phyloP scores from a whole-genome alignment of 2,113 vertebrate genomes.

The Ptychochromis oligacanthus region DNA sequence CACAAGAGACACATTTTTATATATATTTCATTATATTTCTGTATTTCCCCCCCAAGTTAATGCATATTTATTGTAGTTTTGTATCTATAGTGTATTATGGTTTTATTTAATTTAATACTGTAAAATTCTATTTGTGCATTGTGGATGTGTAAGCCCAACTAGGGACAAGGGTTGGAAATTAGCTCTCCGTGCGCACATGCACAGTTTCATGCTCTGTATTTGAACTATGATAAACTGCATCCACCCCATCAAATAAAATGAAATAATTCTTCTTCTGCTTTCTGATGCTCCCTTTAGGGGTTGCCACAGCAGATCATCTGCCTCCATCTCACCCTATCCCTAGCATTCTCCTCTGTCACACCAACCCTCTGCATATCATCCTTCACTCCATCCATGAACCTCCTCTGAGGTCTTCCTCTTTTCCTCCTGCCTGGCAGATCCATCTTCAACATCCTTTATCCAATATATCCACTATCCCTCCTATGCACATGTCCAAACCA shows the following conservation, averaged over 20 bases:
- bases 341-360: too few relatives aligned
- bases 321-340: too few relatives aligned
- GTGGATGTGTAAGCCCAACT: neutral
- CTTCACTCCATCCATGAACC: too few relatives aligned
- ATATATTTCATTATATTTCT: neutral
- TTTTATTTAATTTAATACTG: neutral
- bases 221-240: neutral
- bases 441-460: too few relatives aligned
- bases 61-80: neutral
- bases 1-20: neutral
- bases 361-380: too few relatives aligned
- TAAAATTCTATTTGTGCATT: neutral
- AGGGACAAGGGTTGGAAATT: neutral
- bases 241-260: neutral
- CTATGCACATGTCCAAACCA: too few relatives aligned
- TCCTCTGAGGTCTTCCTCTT: too few relatives aligned
- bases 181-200: neutral
- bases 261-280: too few relatives aligned
- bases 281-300: too few relatives aligned
- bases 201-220: neutral
- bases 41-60: neutral
- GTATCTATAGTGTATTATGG: neutral
- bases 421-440: too few relatives aligned
- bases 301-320: too few relatives aligned
- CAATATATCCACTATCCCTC: too few relatives aligned